Conservation (phyloP, 2,888 invertebrate genomes). For the Nymphalis c-album region DNA sequence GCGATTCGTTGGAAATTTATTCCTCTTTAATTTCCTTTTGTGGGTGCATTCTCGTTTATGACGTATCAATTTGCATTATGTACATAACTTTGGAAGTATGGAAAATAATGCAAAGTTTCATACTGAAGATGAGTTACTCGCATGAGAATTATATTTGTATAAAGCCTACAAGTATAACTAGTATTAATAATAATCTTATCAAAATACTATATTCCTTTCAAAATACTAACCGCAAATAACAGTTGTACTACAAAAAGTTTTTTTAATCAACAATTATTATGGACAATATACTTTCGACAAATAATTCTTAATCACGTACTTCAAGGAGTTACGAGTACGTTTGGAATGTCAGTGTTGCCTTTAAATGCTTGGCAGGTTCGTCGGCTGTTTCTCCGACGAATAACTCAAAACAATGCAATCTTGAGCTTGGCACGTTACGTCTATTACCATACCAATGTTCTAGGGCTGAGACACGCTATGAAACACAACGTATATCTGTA, state of each 20-base stretch:
- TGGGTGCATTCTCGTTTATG: no score
- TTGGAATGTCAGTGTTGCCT: conserved; percentile 7
- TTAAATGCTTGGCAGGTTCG: conserved; percentile 21
- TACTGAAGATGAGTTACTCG: background rate
- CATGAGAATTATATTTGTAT: no score
- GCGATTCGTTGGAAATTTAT: background rate
- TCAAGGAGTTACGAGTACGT: background rate
- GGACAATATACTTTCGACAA: background rate
- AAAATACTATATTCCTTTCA: no score
- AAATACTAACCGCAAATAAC: no score
- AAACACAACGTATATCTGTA: background rate
- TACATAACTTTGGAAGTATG: no score
- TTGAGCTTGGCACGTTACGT: conserved; percentile 26
- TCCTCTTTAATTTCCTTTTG: conserved; percentile 8
- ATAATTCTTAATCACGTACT: background rate
- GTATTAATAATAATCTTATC: no score
- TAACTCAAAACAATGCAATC: conserved; percentile 28
- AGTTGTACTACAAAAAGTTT: background rate
- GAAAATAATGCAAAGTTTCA: no score
- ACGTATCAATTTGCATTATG: no score
- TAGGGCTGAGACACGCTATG: conserved; percentile 9
- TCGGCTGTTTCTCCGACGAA: conserved; percentile 7
- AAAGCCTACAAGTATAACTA: no score
- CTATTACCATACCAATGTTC: conserved; percentile 16
- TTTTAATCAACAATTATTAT: background rate